phyloP scores from a whole-genome alignment of 2,113 vertebrate genomes.

The Poeciliopsis retropinna region DNA sequence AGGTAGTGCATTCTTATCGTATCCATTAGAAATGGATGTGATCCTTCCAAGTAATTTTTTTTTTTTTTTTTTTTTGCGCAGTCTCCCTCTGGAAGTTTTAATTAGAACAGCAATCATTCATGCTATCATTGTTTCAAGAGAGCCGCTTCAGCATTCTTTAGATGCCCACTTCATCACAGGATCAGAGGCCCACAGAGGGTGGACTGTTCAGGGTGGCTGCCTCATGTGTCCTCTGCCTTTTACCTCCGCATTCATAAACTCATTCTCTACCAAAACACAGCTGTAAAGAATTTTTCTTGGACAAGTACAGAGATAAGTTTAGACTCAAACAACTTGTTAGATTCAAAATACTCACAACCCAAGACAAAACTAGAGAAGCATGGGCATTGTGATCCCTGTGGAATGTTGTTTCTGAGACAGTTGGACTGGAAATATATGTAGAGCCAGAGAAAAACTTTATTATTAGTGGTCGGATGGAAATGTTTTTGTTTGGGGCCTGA shows the following conservation, averaged over 20 bases:
- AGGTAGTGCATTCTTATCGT: constrained; percentile 71
- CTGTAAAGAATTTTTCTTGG: background rate
- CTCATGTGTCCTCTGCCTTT: constrained; percentile 20
- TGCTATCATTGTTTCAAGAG: constrained; percentile 73
- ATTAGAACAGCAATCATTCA: constrained; percentile 79
- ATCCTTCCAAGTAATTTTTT: constrained; percentile 62
- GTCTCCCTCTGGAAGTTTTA: constrained; percentile 77
- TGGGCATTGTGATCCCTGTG: background rate
- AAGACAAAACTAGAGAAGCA: background rate
- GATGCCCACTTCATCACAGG: constrained; percentile 59
- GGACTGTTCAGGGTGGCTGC: constrained; percentile 16
- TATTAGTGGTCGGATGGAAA: background rate
- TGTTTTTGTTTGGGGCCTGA: background rate
- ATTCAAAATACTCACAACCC: background rate
- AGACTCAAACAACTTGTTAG: background rate
- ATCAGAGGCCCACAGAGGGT: constrained; percentile 48
- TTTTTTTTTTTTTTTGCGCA: constrained; percentile 52
- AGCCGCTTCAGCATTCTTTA: constrained; percentile 74
- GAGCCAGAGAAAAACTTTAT: background rate
- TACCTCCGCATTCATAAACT: constrained; percentile 13
- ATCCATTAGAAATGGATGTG: constrained; percentile 73
- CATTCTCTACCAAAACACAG: background rate
- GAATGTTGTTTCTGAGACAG: background rate
- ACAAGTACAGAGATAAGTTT: background rate
- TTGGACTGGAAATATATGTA: background rate